Conservation (phyloP, 2,888 invertebrate genomes). For the Apodemia zela region DNA sequence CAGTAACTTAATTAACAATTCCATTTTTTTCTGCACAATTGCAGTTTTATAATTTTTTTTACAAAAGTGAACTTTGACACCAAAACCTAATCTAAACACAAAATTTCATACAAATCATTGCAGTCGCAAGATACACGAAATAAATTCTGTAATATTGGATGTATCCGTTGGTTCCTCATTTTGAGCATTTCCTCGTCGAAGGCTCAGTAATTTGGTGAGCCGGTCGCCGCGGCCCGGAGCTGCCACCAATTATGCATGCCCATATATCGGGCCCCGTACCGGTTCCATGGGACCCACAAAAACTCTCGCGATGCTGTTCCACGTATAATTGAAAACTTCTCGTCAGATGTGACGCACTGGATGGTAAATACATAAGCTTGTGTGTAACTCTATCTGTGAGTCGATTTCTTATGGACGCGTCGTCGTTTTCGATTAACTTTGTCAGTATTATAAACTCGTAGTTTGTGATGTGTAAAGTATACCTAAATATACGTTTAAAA, state of each 20-base stretch:
- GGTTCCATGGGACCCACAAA: constrained; percentile 13
- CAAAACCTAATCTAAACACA: too few species aligned
- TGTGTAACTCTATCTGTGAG: background rate
- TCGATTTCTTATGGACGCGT: too few species aligned
- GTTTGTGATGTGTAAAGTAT: too few species aligned
- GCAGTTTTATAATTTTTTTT: too few species aligned
- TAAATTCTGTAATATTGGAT: background rate
- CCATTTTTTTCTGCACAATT: too few species aligned
- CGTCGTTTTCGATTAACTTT: background rate
- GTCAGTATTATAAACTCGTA: background rate
- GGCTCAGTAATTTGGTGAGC: background rate
- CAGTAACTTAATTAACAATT: too few species aligned
- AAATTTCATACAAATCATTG: background rate
- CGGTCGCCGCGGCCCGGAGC: constrained; percentile 4
- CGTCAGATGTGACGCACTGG: constrained; percentile 6
- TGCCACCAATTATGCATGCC: constrained; percentile 12
- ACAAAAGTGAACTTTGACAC: too few species aligned
- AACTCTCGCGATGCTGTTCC: constrained; percentile 6
- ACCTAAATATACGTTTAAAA: too few species aligned
- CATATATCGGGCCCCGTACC: constrained; percentile 12
- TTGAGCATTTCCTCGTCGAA: background rate
- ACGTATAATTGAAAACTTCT: constrained; percentile 7
- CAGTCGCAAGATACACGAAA: background rate
- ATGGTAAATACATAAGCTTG: constrained; percentile 10
- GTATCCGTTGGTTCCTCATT: background rate